Evolutionary conservation across 2,797 vertebrate genomes (phyloP).

Genomic region (Chromobotia macracanthus): DNA sequence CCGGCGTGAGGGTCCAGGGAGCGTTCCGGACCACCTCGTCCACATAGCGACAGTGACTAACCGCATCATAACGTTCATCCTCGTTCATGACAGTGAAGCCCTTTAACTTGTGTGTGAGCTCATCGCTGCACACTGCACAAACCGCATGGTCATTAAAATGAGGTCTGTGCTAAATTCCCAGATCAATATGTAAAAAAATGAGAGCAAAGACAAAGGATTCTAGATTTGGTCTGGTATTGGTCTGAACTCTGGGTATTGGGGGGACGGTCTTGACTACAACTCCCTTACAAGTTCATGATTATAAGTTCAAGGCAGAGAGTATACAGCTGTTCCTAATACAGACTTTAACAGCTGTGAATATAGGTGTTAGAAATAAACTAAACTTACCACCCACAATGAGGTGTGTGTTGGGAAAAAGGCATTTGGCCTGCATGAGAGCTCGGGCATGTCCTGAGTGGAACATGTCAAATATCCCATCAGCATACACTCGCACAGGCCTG

Average conservation of each 20-base stretch:
- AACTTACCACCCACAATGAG: slow-evolving; percentile 93
- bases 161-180: background rate
- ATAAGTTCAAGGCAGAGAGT: background rate
- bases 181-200: background rate
- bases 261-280: background rate
- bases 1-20: slow-evolving; percentile 89
- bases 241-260: background rate
- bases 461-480: slow-evolving; percentile 97
- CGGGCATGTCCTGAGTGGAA: slow-evolving; percentile 98
- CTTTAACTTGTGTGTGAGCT: slow-evolving; percentile 94
- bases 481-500: slow-evolving; percentile 94
- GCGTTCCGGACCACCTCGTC: slow-evolving; percentile 95
- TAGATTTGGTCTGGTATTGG: background rate
- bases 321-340: background rate
- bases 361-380: background rate
- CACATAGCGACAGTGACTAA: slow-evolving; percentile 95
- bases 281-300: background rate
- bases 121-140: slow-evolving; percentile 91
- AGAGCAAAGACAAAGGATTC: background rate
- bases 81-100: slow-evolving; percentile 99
- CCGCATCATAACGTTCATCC: slow-evolving; percentile 90
- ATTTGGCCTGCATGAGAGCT: slow-evolving; percentile 97
- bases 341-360: background rate
- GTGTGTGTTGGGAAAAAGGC: slow-evolving; percentile 96
- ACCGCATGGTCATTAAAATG: background rate